phyloP scores from a whole-genome alignment of 1,140 invertebrate genomes.

The Apis cerana region DNA sequence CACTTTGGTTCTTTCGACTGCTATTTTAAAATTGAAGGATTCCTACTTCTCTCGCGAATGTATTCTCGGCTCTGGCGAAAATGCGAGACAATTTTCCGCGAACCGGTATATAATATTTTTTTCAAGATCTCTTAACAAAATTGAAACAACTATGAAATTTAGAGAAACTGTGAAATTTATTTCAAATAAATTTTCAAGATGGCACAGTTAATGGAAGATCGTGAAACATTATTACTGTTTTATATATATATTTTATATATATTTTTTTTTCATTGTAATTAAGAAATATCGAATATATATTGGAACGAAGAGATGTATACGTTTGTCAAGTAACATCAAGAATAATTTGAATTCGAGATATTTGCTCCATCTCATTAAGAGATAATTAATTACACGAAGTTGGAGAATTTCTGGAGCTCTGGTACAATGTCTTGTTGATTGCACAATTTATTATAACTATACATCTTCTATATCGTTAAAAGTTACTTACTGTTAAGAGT shows the following conservation, averaged over 20 bases:
- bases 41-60: neutral
- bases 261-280: neutral
- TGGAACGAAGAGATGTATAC: neutral
- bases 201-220: too few species aligned
- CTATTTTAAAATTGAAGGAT: conserved; percentile 23
- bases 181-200: too few species aligned
- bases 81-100: neutral
- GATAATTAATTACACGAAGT: neutral
- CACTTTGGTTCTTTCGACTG: conserved; percentile 22
- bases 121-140: neutral
- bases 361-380: neutral
- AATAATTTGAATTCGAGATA: neutral
- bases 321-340: neutral
- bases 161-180: neutral
- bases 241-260: too few species aligned
- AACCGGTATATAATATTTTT: too few species aligned
- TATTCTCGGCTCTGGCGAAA: neutral
- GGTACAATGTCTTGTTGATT: neutral
- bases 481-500: neutral
- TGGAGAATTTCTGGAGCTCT: neutral
- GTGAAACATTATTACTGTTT: too few species aligned
- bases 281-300: neutral
- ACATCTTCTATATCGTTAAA: neutral
- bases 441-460: neutral
- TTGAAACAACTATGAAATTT: neutral